Percentiles rank a stretch among this genome's conserved stretches.
phyloP scores from a whole-genome alignment of 1,140 invertebrate species.

The Ceratitis capitata region DNA sequence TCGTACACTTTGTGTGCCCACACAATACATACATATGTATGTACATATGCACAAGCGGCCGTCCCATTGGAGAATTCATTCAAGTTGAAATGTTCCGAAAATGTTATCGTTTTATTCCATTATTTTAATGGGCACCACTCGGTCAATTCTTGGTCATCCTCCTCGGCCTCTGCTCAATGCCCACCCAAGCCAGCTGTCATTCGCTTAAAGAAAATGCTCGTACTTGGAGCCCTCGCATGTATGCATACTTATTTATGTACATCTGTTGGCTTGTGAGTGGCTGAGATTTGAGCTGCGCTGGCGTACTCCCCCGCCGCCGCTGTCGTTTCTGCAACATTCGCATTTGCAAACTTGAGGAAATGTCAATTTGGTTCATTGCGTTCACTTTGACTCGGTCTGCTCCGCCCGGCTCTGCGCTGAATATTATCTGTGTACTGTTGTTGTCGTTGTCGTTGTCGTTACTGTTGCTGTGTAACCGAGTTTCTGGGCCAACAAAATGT shows the following conservation, averaged over 20 bases:
- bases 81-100: slow-evolving; percentile 64
- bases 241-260: neutral
- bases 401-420: neutral
- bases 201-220: no score
- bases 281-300: neutral
- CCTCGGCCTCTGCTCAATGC: neutral
- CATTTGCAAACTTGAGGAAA: neutral
- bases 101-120: slow-evolving; percentile 64
- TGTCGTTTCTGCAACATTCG: neutral
- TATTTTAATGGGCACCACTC: slow-evolving; percentile 52
- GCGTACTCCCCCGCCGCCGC: no score
- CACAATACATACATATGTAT: no score
- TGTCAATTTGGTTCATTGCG: slow-evolving; percentile 10
- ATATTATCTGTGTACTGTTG: no score
- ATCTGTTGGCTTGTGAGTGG: neutral
- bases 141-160: neutral
- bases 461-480: neutral
- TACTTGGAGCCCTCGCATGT: neutral
- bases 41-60: no score
- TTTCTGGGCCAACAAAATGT: slow-evolving; percentile 9
- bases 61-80: slow-evolving; percentile 60
- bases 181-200: neutral
- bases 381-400: neutral
- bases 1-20: neutral
- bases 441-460: no score